Evolutionary conservation across 2,113 vertebrate species (phyloP).

Genomic region (Bubo scandiacus): DNA sequence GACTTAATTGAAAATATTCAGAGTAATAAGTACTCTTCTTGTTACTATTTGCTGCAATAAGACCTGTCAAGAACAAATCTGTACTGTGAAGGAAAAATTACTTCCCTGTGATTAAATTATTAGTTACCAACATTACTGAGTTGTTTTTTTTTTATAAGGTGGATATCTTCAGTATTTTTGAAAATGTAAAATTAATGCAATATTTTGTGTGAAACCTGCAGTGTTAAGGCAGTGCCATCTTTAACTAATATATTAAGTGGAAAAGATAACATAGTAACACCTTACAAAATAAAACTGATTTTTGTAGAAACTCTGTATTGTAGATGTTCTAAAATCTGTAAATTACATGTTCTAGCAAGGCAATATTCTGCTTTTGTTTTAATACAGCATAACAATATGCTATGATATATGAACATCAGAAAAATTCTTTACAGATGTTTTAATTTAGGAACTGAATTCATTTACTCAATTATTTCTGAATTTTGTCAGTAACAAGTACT

Average conservation of each 20-base stretch:
- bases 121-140: neutral
- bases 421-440: neutral
- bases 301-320: neutral
- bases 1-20: conserved; percentile 43
- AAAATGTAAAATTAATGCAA: neutral
- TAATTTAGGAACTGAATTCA: neutral
- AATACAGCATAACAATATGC: neutral
- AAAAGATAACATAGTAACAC: neutral
- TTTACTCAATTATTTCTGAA: neutral
- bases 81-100: neutral
- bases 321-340: neutral
- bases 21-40: conserved; percentile 4
- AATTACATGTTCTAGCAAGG: neutral
- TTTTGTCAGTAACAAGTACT: neutral
- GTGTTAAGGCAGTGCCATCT: neutral
- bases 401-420: neutral
- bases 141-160: neutral
- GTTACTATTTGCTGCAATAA: neutral
- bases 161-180: neutral
- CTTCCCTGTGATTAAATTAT: neutral
- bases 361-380: neutral
- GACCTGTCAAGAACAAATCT: neutral
- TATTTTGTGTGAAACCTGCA: neutral
- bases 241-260: neutral
- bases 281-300: neutral